Conservation (phyloP, 2,888 invertebrate species). For the Agriopis marginaria region DNA sequence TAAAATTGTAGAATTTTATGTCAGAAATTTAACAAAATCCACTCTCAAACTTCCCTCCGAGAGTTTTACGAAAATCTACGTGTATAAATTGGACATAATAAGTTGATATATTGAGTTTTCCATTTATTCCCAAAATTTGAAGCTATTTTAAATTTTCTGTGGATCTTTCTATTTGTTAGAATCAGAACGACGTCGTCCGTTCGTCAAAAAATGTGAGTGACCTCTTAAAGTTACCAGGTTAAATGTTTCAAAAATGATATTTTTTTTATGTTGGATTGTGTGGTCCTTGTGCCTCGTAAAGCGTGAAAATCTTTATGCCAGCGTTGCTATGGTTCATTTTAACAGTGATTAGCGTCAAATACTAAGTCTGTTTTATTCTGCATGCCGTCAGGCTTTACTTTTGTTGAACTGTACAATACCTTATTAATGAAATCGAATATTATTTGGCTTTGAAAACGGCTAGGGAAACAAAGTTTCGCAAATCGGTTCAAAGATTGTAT, state of each 20-base stretch:
- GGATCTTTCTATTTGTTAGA: too few species aligned
- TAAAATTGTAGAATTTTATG: too few species aligned
- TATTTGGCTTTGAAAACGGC: not conserved
- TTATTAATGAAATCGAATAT: constrained; percentile 8
- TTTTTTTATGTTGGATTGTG: constrained; percentile 6
- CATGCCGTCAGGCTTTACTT: not conserved
- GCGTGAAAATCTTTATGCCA: constrained; percentile 1
- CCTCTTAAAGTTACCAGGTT: too few species aligned
- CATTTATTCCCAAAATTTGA: too few species aligned
- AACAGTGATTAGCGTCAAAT: not conserved
- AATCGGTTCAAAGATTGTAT: not conserved
- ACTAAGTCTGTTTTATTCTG: not conserved
- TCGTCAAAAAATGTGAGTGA: too few species aligned
- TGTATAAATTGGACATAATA: too few species aligned
- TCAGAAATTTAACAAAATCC: too few species aligned
- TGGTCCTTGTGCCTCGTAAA: not conserved
- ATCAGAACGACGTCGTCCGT: too few species aligned
- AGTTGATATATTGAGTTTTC: too few species aligned
- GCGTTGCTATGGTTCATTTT: not conserved
- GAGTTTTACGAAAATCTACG: too few species aligned
- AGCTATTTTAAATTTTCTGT: too few species aligned
- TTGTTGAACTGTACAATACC: constrained; percentile 1
- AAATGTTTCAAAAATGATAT: not conserved
- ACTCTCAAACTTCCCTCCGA: too few species aligned
- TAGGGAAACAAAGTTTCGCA: not conserved